These are phyloP conservation scores for Catharus ustulatus DNA, from an alignment of 2,797 vertebrate species.

Conservation along the genomic window DNA sequence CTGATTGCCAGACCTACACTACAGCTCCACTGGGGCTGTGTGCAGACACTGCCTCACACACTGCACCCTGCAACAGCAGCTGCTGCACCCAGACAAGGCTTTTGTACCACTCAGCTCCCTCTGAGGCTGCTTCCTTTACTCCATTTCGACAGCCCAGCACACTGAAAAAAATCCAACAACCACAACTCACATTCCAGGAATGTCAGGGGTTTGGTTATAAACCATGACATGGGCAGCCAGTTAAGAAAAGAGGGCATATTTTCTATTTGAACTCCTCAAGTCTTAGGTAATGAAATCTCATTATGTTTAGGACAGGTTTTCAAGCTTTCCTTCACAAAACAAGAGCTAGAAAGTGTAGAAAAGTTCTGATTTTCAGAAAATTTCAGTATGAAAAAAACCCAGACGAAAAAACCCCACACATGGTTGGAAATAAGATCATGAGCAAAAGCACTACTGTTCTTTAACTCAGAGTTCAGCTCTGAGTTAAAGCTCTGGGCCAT, in stretches of 20 bases:
- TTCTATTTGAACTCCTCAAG: neutral
- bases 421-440: neutral
- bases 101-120: neutral
- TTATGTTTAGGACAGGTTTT: neutral
- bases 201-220: neutral
- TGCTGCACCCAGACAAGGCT: neutral
- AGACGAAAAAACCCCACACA: neutral
- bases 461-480: neutral
- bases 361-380: neutral
- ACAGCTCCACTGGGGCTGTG: neutral
- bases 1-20: conserved; percentile 10
- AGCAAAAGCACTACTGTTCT: neutral
- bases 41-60: neutral
- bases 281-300: neutral
- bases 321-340: neutral
- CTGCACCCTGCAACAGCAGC: neutral
- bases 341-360: neutral
- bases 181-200: neutral
- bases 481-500: neutral
- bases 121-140: neutral
- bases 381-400: neutral
- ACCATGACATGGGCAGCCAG: neutral
- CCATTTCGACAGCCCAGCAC: neutral
- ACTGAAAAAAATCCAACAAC: neutral
- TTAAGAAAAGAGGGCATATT: neutral